These are phyloP conservation scores for Drosophila tripunctata DNA, from an alignment of 2,888 invertebrate species.

Conservation along the genomic window DNA sequence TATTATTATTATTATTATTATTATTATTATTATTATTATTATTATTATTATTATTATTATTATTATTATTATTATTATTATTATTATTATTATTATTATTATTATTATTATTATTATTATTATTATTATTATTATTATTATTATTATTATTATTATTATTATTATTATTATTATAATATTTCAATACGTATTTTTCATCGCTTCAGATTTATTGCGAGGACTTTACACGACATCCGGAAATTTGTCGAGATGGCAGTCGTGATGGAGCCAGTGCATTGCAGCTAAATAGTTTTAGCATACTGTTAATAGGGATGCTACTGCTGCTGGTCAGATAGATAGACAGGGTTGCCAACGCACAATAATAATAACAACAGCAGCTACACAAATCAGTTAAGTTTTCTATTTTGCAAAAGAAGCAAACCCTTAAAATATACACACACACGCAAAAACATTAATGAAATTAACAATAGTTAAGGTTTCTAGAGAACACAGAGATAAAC, in stretches of 20 bases:
- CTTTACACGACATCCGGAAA: constrained; percentile 78
- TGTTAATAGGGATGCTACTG: constrained; percentile 48
- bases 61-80: not conserved
- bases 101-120: not conserved
- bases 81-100: not conserved
- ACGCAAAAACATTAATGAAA: constrained; percentile 22
- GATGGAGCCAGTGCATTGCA: constrained; percentile 49
- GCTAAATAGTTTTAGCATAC: constrained; percentile 40
- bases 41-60: not conserved
- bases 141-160: not conserved
- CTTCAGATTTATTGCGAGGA: constrained; percentile 82
- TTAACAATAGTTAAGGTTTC: constrained; percentile 70
- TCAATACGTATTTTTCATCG: not conserved
- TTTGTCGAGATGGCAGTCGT: constrained; percentile 73
- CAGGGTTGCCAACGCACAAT: not conserved
- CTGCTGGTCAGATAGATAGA: constrained; percentile 74
- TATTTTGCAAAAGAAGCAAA: constrained; percentile 22
- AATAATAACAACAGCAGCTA: not conserved
- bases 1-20: not conserved
- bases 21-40: not conserved
- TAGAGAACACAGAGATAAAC: constrained; percentile 25
- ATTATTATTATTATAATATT: not conserved
- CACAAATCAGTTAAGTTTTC: constrained; percentile 48
- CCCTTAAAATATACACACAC: constrained; percentile 15
- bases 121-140: not conserved